phyloP scores from a whole-genome alignment of 2,113 vertebrate species.

The Cyprinodon tularosa region DNA sequence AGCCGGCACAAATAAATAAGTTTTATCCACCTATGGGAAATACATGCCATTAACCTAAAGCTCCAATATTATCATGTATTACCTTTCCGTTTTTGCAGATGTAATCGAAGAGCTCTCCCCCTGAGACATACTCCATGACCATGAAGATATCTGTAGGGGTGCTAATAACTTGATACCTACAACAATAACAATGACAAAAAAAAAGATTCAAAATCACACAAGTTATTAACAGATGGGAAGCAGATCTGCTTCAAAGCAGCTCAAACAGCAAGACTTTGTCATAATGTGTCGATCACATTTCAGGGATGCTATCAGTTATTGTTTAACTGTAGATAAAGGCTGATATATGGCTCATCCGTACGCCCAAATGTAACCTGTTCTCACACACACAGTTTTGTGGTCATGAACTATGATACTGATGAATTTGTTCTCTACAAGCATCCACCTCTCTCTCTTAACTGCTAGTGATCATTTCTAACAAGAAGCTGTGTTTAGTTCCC shows the following conservation, averaged over 20 bases:
- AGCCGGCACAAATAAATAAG: not conserved
- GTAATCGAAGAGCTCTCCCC: conserved; percentile 98
- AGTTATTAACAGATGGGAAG: not conserved
- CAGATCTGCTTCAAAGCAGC: conserved; percentile 3
- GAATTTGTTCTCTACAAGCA: no score
- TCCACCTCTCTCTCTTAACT: not conserved
- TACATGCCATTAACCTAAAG: not conserved
- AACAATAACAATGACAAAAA: conserved; percentile 39
- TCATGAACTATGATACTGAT: not conserved
- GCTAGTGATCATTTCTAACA: not conserved
- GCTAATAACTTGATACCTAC: conserved; percentile 98
- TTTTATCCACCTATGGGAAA: not conserved
- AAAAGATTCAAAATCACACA: not conserved
- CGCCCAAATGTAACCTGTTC: not conserved
- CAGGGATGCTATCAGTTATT: no score
- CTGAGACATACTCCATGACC: conserved; percentile 99
- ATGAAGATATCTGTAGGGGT: conserved; percentile 99
- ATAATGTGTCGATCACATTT: not conserved
- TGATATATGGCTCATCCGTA: not conserved
- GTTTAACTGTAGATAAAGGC: no score
- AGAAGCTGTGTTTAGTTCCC: not conserved
- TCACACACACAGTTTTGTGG: no score
- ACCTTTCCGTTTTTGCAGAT: conserved; percentile 99
- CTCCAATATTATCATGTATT: conserved; percentile 48
- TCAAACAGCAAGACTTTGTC: not conserved